Percentiles rank a stretch among this genome's conserved stretches.
phyloP scores from a whole-genome alignment of 2,797 vertebrate species.

The Cirrhinus molitorella region DNA sequence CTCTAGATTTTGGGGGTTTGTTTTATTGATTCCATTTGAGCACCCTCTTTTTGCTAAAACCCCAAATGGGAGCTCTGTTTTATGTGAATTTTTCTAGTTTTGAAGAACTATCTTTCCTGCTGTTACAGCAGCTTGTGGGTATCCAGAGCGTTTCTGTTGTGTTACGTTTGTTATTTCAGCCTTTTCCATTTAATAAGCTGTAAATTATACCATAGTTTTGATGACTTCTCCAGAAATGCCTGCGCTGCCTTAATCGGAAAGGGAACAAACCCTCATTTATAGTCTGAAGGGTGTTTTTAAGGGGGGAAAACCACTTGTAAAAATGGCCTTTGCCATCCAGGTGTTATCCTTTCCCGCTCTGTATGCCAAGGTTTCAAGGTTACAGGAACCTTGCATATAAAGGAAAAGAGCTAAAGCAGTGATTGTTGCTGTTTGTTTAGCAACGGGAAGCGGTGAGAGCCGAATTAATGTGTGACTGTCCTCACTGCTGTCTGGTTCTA shows the following conservation, averaged over 20 bases:
- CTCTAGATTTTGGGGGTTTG: conserved; percentile 38
- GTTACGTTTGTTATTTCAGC: conserved; percentile 21
- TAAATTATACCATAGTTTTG: conserved; percentile 44
- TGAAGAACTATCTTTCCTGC: conserved; percentile 21
- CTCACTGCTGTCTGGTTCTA: conserved; percentile 15
- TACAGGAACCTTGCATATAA: conserved; percentile 19
- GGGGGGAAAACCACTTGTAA: conserved; percentile 24
- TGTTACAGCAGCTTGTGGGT: conserved; percentile 40
- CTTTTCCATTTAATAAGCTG: conserved; percentile 48
- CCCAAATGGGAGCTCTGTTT: conserved; percentile 41
- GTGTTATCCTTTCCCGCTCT: conserved; percentile 31
- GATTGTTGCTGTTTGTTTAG: conserved; percentile 50
- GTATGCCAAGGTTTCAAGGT: conserved; percentile 33
- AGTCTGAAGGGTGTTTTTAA: conserved; percentile 27
- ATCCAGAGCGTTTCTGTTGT: conserved; percentile 28
- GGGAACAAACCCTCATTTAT: conserved; percentile 33
- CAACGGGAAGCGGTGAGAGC: background rate
- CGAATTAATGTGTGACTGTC: conserved; percentile 24
- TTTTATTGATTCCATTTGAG: conserved; percentile 50
- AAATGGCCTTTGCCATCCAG: conserved; percentile 28
- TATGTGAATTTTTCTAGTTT: conserved; percentile 33
- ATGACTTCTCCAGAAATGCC: conserved; percentile 30
- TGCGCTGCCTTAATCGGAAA: conserved; percentile 41
- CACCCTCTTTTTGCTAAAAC: conserved; percentile 19
- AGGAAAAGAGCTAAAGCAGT: conserved; percentile 12